These are phyloP conservation scores for Labeo catla DNA, from an alignment of 2,113 vertebrate genomes.

Conservation along the genomic window DNA sequence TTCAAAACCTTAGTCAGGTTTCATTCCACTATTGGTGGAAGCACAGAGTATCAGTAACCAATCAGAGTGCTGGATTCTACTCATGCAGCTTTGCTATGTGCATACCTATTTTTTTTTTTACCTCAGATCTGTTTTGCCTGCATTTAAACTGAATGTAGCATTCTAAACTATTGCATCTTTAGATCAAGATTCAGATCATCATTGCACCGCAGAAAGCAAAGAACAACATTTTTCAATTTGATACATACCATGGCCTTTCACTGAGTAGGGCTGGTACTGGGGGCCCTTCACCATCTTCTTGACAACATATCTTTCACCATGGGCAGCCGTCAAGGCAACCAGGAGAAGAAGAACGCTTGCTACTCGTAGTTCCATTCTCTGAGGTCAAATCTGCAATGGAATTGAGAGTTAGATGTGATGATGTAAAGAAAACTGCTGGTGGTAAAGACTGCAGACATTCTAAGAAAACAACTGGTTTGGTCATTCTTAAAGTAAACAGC, in stretches of 20 bases:
- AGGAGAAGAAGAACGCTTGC: conserved; percentile 79
- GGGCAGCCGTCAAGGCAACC: conserved; percentile 79
- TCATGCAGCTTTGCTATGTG: background rate
- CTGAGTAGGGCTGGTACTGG: conserved; percentile 80
- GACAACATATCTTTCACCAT: conserved; percentile 84
- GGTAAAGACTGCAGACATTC: background rate
- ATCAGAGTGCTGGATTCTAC: conserved; percentile 55
- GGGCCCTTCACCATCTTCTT: conserved; percentile 85
- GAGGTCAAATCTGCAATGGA: conserved; percentile 74
- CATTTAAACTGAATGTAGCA: too few species aligned
- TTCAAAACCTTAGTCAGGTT: conserved; percentile 25
- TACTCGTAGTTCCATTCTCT: conserved; percentile 86
- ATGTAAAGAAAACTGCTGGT: background rate
- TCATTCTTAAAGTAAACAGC: background rate
- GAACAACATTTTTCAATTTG: background rate
- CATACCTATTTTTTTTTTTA: background rate
- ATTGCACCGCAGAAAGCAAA: conserved; percentile 13
- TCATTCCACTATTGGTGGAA: conserved; percentile 55
- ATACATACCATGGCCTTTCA: conserved; percentile 91
- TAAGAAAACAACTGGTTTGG: background rate
- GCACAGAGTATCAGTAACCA: conserved; percentile 57
- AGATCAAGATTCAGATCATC: background rate
- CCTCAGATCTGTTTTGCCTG: background rate
- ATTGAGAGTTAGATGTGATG: conserved; percentile 38
- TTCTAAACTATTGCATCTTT: background rate